Base-by-base conservation (phyloP, 2,888 invertebrate genomes). In the Tetranychus piercei region DNA sequence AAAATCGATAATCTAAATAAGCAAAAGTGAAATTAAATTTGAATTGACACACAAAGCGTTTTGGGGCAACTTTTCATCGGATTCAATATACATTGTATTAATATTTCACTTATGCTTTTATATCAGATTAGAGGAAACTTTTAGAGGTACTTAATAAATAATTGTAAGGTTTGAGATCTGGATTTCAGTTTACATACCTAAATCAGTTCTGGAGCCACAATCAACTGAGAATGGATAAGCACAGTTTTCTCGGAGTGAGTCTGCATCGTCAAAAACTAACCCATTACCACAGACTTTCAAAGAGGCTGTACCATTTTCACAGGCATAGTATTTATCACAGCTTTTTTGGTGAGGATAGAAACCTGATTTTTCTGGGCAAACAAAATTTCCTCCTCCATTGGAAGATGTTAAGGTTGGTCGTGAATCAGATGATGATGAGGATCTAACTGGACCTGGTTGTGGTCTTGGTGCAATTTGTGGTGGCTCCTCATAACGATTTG, bases 271-370 rank as follows among this genome's bases (percentile, higher is more conserved):
- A 83, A 94, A 94, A 75, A 92, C 93, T 77, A 94, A 87, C 76
- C 94, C 94, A 82, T 94, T 94, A 76, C 94, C 94, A 85, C 94
- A 94, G 71, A 92, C 92, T 84, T 93, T 93, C 79, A 93, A 85
- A 81, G 92, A 92, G 76, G 92, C 89, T 11, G 84, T 88, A 79
- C 90, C 90, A 81, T 91, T 91, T 83, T 93, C 92, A 82, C 94
- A 94, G 84, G 93, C 92, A 91, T 91, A 94, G 85, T 94, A 94
- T 84, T 93, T 93, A 86, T 94, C 94, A 83, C 94, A 94, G 73
- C 91, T 91, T 77, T 86, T 82, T 82, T 89, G 88, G 84, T 94
- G 93, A 76, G 93, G 92, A 85, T 92, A 94, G 86, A 93, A 94
- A 55, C 93, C 94, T 82, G 91, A 92, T 83, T 92, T 92, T 81